phyloP scores from a whole-genome alignment of 1,140 invertebrate species.

The Chymomyza costata region DNA sequence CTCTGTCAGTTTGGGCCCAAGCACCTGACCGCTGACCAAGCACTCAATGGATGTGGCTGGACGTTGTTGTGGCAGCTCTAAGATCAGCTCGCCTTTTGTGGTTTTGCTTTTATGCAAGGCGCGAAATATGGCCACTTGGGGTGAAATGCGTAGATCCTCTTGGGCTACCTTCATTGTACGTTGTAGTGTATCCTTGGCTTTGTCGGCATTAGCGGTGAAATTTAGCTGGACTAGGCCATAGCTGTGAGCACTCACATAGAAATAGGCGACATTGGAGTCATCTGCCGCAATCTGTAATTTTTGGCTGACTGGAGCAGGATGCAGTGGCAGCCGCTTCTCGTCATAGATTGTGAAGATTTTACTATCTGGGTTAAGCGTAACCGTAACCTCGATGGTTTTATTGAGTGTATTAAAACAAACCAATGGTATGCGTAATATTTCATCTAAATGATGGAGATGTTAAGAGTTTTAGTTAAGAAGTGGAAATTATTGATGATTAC shows the following conservation, averaged over 20 bases:
- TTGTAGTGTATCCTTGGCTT: neutral
- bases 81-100: neutral
- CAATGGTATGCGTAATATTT: conserved; percentile 8
- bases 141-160: neutral
- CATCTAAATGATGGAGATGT: conserved; percentile 8
- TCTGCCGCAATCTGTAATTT: neutral
- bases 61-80: neutral
- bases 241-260: neutral
- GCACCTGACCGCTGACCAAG: neutral
- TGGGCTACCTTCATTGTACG: neutral
- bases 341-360: too few relatives aligned
- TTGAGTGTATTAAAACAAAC: too few relatives aligned
- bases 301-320: conserved; percentile 8
- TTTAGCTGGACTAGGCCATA: neutral
- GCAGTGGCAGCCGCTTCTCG: too few relatives aligned
- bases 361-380: too few relatives aligned
- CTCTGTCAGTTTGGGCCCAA: neutral
- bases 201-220: neutral
- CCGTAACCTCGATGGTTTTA: too few relatives aligned
- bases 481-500: neutral
- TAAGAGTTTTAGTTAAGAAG: neutral
- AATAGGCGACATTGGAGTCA: neutral
- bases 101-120: neutral
- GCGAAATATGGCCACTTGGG: neutral
- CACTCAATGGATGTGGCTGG: conserved; percentile 2